Conservation (phyloP, 2,888 invertebrate species). For the Calameuta pallipes region DNA sequence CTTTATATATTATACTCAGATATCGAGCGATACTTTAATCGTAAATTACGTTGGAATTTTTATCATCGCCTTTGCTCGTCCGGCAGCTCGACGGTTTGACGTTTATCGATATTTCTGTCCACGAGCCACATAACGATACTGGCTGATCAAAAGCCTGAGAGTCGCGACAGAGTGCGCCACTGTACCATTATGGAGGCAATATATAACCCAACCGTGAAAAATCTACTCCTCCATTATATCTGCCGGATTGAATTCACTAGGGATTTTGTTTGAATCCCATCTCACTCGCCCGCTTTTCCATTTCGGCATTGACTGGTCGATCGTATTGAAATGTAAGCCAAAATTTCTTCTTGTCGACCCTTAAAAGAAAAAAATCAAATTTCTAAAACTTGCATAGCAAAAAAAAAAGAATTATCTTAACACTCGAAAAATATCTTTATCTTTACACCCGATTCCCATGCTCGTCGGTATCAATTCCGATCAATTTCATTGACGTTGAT, state of each 20-base stretch:
- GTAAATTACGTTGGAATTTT: no score
- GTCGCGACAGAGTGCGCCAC: neutral
- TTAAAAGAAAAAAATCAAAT: no score
- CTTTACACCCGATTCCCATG: no score
- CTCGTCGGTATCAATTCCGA: no score
- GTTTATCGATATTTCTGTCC: neutral
- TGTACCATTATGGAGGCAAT: slow-evolving; percentile 34
- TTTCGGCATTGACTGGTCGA: neutral
- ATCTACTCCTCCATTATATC: slow-evolving; percentile 52
- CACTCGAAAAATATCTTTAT: neutral
- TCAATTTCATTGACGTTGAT: no score
- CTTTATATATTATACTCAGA: no score
- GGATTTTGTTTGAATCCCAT: slow-evolving; percentile 23
- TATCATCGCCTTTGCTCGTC: no score
- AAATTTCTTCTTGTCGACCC: no score
- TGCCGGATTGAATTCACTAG: slow-evolving; percentile 49
- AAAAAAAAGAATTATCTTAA: no score
- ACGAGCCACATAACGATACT: neutral
- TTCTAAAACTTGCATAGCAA: no score
- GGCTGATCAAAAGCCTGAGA: neutral
- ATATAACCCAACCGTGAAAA: slow-evolving; percentile 50
- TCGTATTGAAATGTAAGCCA: no score
- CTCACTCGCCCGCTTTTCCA: neutral
- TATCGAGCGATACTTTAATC: no score
- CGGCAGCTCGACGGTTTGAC: neutral